Conservation (phyloP, 2,888 invertebrate species). For the Bruchidius siliquastri region DNA sequence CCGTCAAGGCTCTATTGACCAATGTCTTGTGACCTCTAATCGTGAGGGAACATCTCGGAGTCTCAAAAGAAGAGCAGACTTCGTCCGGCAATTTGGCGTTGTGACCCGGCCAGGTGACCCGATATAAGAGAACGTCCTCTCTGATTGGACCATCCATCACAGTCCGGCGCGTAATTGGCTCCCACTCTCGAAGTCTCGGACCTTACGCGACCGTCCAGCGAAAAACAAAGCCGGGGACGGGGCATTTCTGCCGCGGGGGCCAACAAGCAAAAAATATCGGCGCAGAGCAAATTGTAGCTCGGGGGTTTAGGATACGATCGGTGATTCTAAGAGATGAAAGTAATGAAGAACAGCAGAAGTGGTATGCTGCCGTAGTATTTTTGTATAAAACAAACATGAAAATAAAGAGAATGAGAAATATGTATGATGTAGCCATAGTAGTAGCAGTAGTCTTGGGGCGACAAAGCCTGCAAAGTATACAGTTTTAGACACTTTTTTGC, state of each 20-base stretch:
- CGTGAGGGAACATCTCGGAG: background rate
- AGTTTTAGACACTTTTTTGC: too few species aligned
- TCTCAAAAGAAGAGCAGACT: background rate
- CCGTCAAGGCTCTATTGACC: too few species aligned
- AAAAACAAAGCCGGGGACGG: background rate
- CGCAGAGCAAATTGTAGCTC: background rate
- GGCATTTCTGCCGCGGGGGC: background rate
- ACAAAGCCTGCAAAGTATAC: too few species aligned
- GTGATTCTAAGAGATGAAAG: background rate
- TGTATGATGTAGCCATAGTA: too few species aligned
- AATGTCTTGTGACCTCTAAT: background rate
- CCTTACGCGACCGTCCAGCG: background rate
- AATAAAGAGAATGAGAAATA: too few species aligned
- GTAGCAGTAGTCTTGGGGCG: too few species aligned
- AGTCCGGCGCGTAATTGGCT: slow-evolving; percentile 50
- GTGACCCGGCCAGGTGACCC: background rate
- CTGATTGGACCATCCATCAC: slow-evolving; percentile 58
- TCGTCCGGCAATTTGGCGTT: background rate
- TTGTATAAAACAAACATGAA: too few species aligned
- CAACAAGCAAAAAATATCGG: background rate
- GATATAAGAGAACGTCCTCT: background rate
- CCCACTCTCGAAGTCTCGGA: slow-evolving; percentile 43
- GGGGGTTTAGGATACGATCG: background rate
- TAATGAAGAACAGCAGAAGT: background rate
- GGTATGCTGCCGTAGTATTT: background rate